Conservation (phyloP, 2,113 vertebrate genomes). For the Pelobates fuscus region DNA sequence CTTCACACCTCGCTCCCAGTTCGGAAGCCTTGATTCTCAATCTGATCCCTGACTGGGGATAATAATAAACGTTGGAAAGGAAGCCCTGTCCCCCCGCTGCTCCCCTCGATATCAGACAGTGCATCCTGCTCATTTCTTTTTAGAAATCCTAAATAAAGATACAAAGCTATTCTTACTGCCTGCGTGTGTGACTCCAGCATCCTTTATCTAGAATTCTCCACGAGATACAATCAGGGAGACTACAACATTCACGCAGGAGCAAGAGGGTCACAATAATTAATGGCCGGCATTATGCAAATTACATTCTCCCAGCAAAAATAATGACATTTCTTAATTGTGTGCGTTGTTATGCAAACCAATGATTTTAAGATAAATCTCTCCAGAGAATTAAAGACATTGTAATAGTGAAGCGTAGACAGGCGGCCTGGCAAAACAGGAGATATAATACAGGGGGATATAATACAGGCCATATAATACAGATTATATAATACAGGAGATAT, state of each 20-base stretch:
- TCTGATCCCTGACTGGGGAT: too few species aligned
- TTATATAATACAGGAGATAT: too few species aligned
- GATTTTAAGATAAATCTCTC: constrained; percentile 79
- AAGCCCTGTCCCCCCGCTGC: too few species aligned
- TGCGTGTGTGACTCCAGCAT: constrained; percentile 75
- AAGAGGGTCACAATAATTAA: constrained; percentile 85
- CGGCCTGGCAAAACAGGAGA: constrained; percentile 75
- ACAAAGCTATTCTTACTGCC: constrained; percentile 67
- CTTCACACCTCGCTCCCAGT: too few species aligned
- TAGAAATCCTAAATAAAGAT: constrained; percentile 73
- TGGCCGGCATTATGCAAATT: constrained; percentile 86
- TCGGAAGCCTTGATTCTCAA: too few species aligned
- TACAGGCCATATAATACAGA: too few species aligned
- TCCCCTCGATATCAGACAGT: too few species aligned
- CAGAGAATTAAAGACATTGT: constrained; percentile 76
- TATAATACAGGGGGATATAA: too few species aligned
- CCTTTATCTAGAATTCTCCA: constrained; percentile 77
- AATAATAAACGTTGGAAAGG: too few species aligned
- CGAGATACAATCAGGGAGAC: constrained; percentile 78
- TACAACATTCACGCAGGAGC: constrained; percentile 85
- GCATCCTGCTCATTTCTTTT: constrained; percentile 61
- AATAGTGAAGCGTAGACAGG: constrained; percentile 74
- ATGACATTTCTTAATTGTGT: constrained; percentile 86
- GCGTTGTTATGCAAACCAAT: constrained; percentile 83
- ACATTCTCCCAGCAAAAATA: constrained; percentile 82